Conservation (phyloP, 2,113 vertebrate genomes). For the Aegypius monachus region DNA sequence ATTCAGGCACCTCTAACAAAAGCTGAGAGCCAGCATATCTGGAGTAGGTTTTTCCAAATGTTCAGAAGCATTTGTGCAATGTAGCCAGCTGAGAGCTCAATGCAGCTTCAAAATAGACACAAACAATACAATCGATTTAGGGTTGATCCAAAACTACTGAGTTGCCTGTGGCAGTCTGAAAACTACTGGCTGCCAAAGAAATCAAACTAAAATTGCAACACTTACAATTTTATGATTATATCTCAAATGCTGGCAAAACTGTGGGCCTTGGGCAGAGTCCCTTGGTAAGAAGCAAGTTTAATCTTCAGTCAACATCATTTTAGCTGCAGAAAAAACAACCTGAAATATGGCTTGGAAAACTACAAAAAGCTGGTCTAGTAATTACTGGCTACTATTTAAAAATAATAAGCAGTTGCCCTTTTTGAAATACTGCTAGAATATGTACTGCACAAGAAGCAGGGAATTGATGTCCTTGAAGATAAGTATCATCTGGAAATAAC, state of each 20-base stretch:
- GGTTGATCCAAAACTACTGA: not conserved
- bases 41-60: not conserved
- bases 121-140: not conserved
- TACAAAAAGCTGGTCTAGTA: not conserved
- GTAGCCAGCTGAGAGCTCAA: not conserved
- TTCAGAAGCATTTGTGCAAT: not conserved
- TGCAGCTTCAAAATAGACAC: not conserved
- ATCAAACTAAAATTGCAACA: slow-evolving; percentile 25
- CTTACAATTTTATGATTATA: not conserved
- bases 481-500: not conserved
- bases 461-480: not conserved
- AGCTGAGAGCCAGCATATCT: not conserved
- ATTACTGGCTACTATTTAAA: not conserved
- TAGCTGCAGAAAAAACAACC: not conserved
- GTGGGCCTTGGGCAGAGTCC: not conserved
- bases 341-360: not conserved
- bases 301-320: not conserved
- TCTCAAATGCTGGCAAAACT: not conserved
- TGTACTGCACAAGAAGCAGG: not conserved
- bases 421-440: not conserved
- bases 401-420: not conserved
- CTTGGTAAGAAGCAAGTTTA: not conserved
- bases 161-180: not conserved
- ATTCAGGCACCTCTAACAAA: not conserved
- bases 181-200: slow-evolving; percentile 12